Conservation (phyloP, 2,888 invertebrate genomes). For the Pterostichus madidus region DNA sequence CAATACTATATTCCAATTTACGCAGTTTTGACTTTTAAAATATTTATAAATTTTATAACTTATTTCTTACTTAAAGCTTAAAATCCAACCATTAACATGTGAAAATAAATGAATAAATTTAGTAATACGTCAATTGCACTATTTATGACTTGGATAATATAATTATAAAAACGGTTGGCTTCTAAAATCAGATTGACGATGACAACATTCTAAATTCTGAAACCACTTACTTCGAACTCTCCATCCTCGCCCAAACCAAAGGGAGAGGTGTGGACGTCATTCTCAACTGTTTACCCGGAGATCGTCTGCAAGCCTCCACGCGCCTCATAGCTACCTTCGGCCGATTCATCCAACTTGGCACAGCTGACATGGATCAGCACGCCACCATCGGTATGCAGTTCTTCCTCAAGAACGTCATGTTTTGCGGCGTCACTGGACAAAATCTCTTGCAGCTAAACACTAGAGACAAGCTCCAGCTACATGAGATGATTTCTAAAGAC, state of each 20-base stretch:
- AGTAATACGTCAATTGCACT: neutral
- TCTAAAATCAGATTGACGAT: constrained; percentile 72
- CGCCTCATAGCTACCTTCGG: constrained; percentile 78
- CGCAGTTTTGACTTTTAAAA: too few relatives aligned
- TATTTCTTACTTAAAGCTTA: too few relatives aligned
- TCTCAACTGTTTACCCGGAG: constrained; percentile 93
- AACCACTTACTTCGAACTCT: constrained; percentile 87
- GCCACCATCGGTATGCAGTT: constrained; percentile 85
- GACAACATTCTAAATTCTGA: constrained; percentile 73
- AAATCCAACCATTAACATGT: too few relatives aligned
- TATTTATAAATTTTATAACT: too few relatives aligned
- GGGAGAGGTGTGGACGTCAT: constrained; percentile 95
- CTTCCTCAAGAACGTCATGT: constrained; percentile 88
- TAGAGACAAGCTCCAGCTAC: constrained; percentile 80
- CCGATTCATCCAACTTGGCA: constrained; percentile 91
- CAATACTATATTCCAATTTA: too few relatives aligned
- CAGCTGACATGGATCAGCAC: constrained; percentile 87
- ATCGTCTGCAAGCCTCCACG: constrained; percentile 87
- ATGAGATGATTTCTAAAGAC: constrained; percentile 81
- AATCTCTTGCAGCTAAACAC: constrained; percentile 80
- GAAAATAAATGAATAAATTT: neutral
- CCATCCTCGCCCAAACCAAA: neutral
- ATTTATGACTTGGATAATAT: too few relatives aligned
- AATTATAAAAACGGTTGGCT: too few relatives aligned
- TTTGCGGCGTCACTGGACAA: constrained; percentile 89